Conservation (phyloP, 2,888 invertebrate genomes). For the Ephialtes manifestator region DNA sequence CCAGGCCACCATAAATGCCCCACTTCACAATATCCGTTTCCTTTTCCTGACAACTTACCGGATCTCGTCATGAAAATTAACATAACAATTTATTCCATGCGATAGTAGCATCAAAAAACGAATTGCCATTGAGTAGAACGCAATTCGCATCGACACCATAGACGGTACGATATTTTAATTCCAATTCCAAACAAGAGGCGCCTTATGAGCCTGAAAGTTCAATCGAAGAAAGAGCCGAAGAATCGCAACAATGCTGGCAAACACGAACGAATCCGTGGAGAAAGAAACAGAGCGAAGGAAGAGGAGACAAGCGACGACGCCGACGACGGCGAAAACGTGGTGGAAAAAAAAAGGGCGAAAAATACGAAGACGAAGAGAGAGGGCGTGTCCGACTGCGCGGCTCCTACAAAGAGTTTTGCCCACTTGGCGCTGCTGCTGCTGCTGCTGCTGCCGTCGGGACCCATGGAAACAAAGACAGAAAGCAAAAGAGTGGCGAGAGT, state of each 20-base stretch:
- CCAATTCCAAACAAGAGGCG: not conserved
- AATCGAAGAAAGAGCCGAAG: slow-evolving; percentile 52
- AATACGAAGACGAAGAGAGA: slow-evolving; percentile 64
- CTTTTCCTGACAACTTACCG: not conserved
- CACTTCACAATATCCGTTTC: not conserved
- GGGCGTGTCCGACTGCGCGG: slow-evolving; percentile 83
- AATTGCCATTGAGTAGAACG: not conserved
- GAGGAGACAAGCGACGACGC: slow-evolving; percentile 26
- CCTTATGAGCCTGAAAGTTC: slow-evolving; percentile 16
- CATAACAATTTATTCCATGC: not conserved
- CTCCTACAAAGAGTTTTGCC: slow-evolving; percentile 81
- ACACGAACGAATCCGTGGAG: slow-evolving; percentile 29
- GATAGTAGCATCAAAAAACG: not conserved
- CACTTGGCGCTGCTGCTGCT: slow-evolving; percentile 73
- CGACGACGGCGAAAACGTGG: slow-evolving; percentile 26
- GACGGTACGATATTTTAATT: not conserved
- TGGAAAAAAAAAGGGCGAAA: slow-evolving; percentile 28
- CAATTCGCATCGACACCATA: not conserved
- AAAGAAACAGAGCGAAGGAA: slow-evolving; percentile 48
- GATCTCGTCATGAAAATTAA: not conserved
- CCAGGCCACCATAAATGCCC: not conserved
- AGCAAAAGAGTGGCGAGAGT: slow-evolving; percentile 54
- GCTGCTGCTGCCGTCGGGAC: slow-evolving; percentile 51
- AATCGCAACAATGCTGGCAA: slow-evolving; percentile 37
- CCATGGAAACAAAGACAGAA: slow-evolving; percentile 59